Evolutionary conservation across 2,113 vertebrate species (phyloP), one percentile per base, ranked within the genome.

Genomic region (Phaethornis superciliosus): DNA sequence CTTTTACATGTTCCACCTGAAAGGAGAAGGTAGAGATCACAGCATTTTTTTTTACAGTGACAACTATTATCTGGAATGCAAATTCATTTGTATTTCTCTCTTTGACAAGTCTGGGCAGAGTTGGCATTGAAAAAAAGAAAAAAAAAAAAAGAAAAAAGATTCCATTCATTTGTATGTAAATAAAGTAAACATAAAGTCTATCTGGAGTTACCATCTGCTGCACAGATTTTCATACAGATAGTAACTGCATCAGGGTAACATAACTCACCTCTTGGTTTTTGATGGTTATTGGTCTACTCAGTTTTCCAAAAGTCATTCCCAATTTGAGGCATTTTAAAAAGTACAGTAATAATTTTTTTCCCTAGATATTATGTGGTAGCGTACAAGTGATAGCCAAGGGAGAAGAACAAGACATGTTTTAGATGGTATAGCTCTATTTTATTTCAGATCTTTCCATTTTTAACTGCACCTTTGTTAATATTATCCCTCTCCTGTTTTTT

Each of bases 371-470:
- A 72, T 65, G 52, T 51, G 23, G 6, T 69, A 59, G 27, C 33
- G 60, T 40, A 60, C 19, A 30, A 70, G 10, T 24, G 51, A 84
- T 35, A 87, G 14, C 11, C 35, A 58, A 85, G 28, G 37, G 33
- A 92, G 18, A 79, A 89, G 46, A 92, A 49, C 32, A 86, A 81
- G 7, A 65, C 2, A 72, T 46, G 10, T 55, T 74, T 80, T 12
- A 85, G 65, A 49, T 49, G 16, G 15, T 19, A 87, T 76, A 87
- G 16, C 18, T 82, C 7, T 46, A 51, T 89, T 92, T 84, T 76
- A 69, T 82, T 94, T 95, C 27, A 19, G 20, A 84, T 71, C 4
- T 79, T 95, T 92, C 86, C 1, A 62, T 71, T 92, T 88, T 86
- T 54, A 92, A 49, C 15, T 10, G 5, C 2, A 1, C 16, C 15